These are phyloP conservation scores for Danionella dracula DNA, from an alignment of 2,797 vertebrate species.

Conservation along the genomic window DNA sequence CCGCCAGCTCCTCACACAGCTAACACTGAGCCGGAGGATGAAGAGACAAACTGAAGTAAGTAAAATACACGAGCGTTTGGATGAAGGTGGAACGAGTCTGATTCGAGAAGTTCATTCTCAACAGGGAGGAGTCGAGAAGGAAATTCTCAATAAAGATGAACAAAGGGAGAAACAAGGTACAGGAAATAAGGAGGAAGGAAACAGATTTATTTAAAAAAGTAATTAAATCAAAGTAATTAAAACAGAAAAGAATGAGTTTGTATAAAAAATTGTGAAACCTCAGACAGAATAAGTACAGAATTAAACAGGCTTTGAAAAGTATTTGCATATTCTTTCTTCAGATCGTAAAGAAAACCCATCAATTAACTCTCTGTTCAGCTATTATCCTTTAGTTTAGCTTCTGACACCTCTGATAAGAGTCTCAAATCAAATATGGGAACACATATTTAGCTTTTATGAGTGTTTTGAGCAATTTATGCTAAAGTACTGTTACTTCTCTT, in stretches of 20 bases:
- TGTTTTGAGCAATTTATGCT: too few species aligned
- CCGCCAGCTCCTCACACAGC: neutral
- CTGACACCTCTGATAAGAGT: neutral
- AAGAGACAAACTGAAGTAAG: slow-evolving; percentile 15
- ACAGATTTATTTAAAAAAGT: too few species aligned
- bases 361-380: neutral
- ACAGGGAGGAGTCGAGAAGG: neutral
- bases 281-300: neutral
- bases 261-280: neutral
- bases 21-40: neutral
- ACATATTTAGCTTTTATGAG: too few species aligned
- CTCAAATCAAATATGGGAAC: neutral
- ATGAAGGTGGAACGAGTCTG: neutral
- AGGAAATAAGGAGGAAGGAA: too few species aligned
- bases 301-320: neutral
- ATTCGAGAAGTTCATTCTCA: slow-evolving; percentile 1
- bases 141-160: neutral
- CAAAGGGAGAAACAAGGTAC: too few species aligned
- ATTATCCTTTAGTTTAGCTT: neutral
- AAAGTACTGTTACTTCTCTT: too few species aligned
- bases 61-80: slow-evolving; percentile 1
- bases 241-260: neutral
- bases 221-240: too few species aligned
- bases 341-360: neutral
- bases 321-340: neutral